Base-by-base conservation (phyloP, 2,113 vertebrate species). In the Xenus cinereus region DNA sequence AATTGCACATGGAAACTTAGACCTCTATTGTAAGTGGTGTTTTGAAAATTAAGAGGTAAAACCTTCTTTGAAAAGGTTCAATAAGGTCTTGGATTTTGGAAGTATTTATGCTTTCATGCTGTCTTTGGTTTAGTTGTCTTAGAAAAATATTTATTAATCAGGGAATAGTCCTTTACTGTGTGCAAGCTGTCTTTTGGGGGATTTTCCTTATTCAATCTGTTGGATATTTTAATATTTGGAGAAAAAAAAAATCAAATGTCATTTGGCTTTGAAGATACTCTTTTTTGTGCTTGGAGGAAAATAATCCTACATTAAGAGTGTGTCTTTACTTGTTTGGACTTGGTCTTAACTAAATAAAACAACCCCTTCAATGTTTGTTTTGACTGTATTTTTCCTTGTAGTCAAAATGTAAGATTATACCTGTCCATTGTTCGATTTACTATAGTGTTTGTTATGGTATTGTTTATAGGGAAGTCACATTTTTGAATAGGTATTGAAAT, bases 401-500 rank as follows among this genome's bases (percentile, higher is more conserved):
- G 28, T 85, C n/a, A 73, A 50, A 95, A 92, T 68, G 33, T 22
- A 8, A 60, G 22, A 39, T 87, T 87, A 28, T 79, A 90, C 80
- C 89, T 96, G 75, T n/a, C 67, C 60, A 81, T 94, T 95, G 87
- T 92, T 85, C 59, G 12, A 22, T 53, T 93, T 91, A 33, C 91
- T 88, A 1, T 28, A 22, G 79, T 64, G 17, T 83, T 88, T 84
- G 41, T 59, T 72, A 3, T 3, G n/a, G 2, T 23, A 6, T 35
- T 89, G 27, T 90, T 87, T 50, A 32, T n/a, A 41, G 68, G 71
- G 91, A 93, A 88, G 53, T 93, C 56, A 48, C 4, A 1, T 79
- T 46, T 93, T 90, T 82, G 87, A 93, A 79, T 63, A 56, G 77
- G 39, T 48, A 83, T 69, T 93, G 72, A 82, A 94, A 74, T 13